Conservation (phyloP, 2,888 invertebrate genomes). For the Perithous albicinctus region DNA sequence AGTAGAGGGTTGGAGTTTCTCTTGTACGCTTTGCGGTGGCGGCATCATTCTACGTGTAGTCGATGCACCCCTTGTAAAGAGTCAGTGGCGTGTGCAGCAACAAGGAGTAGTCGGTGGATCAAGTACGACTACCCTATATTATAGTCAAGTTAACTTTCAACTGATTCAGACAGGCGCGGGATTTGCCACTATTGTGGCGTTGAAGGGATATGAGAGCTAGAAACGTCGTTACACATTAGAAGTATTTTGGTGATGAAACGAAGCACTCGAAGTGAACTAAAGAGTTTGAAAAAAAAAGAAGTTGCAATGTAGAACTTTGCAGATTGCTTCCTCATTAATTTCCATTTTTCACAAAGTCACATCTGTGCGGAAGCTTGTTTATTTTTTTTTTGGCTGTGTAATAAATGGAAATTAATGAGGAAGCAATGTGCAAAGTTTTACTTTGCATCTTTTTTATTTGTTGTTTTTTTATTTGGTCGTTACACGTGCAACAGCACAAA, state of each 20-base stretch:
- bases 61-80: constrained; percentile 62
- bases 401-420: too few relatives aligned
- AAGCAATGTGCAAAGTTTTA: too few relatives aligned
- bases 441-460: too few relatives aligned
- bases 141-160: constrained; percentile 21
- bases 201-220: background rate
- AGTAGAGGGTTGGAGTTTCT: constrained; percentile 29
- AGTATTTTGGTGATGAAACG: background rate
- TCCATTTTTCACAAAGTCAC: too few relatives aligned
- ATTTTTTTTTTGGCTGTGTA: too few relatives aligned
- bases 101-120: constrained; percentile 32
- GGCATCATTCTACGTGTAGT: background rate
- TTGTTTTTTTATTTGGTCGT: too few relatives aligned
- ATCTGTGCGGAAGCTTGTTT: too few relatives aligned
- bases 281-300: too few relatives aligned
- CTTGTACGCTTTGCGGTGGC: constrained; percentile 41
- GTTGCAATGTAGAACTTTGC: too few relatives aligned
- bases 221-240: constrained; percentile 3
- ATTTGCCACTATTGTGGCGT: constrained; percentile 1
- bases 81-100: constrained; percentile 65
- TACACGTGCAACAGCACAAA: too few relatives aligned
- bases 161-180: background rate
- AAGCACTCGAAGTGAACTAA: too few relatives aligned
- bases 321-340: too few relatives aligned
- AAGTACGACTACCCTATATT: constrained; percentile 12